Base-by-base conservation (phyloP, 2,888 invertebrate species). In the Loripinus fragilis region DNA sequence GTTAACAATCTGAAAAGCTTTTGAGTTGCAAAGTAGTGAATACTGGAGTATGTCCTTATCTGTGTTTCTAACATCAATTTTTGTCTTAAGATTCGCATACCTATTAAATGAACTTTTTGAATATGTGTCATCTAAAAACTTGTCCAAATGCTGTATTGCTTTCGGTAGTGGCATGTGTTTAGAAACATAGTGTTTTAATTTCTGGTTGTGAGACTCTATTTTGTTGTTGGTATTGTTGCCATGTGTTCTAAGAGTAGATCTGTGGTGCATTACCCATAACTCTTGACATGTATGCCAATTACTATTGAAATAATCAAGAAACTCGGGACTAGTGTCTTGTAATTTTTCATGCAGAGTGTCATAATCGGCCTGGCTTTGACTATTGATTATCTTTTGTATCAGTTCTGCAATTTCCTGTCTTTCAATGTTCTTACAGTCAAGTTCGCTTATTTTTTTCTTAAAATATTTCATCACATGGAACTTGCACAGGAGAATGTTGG, bases 381-480 rank as follows among this genome's bases (percentile, higher is more conserved):
- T 45, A 42, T 67, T 15, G 1, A 67, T 67, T 41, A 67, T 1
- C 28, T 45, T 41, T 42, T 67, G 2, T 12, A 41, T 25, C 1
- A 67, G 67, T 25, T 67, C 67, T 3, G 8, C 67, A 12, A 67
- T 20, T 28, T 67, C 42, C 28, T 42, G 41, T 17, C 41, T 30
- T 10, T 65, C 65, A 8, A 7, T 5, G 65, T 41, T 33, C 28
- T 65, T 65, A 33, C 35, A 38, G 23, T 65, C 65, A 38, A 65
- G 45, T 1, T 67, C 67, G 7, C 42, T 20, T 8, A 67, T 41
- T 33, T 42, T 45, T 42, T 67, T 67, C 67, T 67, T 67, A 17
- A 67, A 67, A 41, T 67, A 67, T 42, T 67, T 67, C 41, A 41
- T 67, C 2, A 67, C 42, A n/a, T 67, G 67, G 5, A 67, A 67